phyloP scores from a whole-genome alignment of 1,140 invertebrate genomes.

The Zeugodacus cucurbitae region DNA sequence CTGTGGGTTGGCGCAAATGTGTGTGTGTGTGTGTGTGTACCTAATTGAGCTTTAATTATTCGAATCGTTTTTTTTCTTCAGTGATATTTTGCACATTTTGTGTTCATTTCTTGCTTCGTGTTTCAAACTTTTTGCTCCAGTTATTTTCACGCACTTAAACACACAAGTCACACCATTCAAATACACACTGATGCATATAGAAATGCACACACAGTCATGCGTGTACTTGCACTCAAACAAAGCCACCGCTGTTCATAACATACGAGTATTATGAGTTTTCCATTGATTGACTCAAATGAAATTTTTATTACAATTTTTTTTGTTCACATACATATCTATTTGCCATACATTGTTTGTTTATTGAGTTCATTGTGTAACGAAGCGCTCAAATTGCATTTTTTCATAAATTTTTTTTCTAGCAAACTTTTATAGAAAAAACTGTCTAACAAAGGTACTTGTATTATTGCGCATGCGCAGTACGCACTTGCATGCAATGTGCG shows the following conservation, averaged over 20 bases:
- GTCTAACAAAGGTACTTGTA: not conserved
- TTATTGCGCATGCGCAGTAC: not conserved
- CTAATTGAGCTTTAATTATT: constrained; percentile 15
- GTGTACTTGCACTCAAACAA: not conserved
- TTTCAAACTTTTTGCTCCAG: constrained; percentile 30
- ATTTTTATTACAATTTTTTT: not conserved
- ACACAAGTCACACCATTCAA: not conserved
- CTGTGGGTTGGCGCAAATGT: not conserved
- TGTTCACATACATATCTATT: not conserved
- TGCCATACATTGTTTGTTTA: not conserved
- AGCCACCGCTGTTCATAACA: not conserved
- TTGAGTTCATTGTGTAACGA: constrained; percentile 34
- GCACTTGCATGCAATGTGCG: not conserved
- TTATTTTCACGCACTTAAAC: constrained; percentile 28
- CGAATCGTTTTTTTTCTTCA: not conserved
- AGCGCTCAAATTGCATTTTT: not conserved
- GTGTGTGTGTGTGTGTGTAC: not conserved
- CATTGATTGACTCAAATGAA: constrained; percentile 36
- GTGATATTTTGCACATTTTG: not conserved
- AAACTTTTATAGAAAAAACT: constrained; percentile 1
- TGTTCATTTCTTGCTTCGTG: not conserved
- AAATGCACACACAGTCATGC: not conserved
- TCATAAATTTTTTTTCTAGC: not conserved
- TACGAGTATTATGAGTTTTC: constrained; percentile 20
- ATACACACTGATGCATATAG: not conserved